Conservation (phyloP, 2,888 invertebrate genomes). For the Caenorhabditis afra region DNA sequence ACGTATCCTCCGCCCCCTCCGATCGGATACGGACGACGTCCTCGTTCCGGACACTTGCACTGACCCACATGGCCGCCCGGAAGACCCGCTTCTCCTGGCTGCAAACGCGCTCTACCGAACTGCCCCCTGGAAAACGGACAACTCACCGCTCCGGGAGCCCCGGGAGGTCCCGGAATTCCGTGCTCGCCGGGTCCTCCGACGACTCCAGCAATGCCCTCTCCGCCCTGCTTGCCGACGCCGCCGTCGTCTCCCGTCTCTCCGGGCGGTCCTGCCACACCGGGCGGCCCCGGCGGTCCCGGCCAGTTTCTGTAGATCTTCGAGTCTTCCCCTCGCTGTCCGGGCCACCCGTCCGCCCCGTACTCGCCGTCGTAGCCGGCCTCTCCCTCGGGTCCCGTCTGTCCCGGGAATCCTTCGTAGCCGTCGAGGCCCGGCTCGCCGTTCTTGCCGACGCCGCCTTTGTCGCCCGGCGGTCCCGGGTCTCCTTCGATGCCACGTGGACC, state of each 20-base stretch:
- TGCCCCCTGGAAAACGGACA: too few species aligned
- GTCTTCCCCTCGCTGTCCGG: constrained; percentile 36
- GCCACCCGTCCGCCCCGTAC: constrained; percentile 39
- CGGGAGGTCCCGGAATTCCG: constrained; percentile 54
- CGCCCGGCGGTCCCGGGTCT: constrained; percentile 56
- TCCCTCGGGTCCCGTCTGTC: constrained; percentile 34
- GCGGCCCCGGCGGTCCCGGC: constrained; percentile 37
- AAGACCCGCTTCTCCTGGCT: constrained; percentile 50
- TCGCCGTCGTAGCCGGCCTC: constrained; percentile 47
- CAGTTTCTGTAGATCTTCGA: constrained; percentile 34
- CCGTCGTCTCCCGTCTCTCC: constrained; percentile 37
- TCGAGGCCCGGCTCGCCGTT: constrained; percentile 42
- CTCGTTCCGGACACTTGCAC: constrained; percentile 49
- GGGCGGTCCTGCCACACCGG: constrained; percentile 37
- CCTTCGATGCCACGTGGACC: constrained; percentile 55
- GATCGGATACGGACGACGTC: constrained; percentile 6
- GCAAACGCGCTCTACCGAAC: constrained; percentile 10
- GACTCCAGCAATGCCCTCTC: constrained; percentile 24
- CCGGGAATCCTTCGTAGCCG: constrained; percentile 57
- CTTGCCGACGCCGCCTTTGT: constrained; percentile 40
- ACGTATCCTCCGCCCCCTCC: constrained; percentile 18
- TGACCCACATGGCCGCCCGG: constrained; percentile 18
- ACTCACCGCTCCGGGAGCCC: constrained; percentile 47
- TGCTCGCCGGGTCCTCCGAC: constrained; percentile 48
- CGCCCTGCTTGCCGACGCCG: constrained; percentile 6